Percentiles rank a stretch among this genome's conserved stretches.
Evolutionary conservation across 2,888 invertebrate genomes (phyloP).

Genomic region (Azorinus chamasolen): DNA sequence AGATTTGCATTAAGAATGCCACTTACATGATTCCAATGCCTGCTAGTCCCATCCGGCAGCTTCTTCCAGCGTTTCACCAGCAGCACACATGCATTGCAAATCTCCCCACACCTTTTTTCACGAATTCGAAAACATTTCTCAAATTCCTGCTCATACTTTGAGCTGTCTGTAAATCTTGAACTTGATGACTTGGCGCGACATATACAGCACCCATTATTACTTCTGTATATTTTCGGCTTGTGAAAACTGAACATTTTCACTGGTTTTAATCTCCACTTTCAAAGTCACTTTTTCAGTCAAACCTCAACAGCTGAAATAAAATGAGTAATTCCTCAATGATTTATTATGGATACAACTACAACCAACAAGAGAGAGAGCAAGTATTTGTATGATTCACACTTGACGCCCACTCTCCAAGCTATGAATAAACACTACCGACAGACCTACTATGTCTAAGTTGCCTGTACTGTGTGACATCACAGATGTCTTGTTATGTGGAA

Average conservation of each 20-base stretch:
- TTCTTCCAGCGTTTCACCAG: conserved; percentile 92
- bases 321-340: too few species aligned
- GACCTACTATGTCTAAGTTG: conserved; percentile 35
- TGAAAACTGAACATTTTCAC: conserved; percentile 93
- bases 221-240: conserved; percentile 92
- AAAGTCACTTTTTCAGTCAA: background rate
- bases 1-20: too few species aligned
- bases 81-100: conserved; percentile 95
- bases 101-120: conserved; percentile 92
- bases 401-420: conserved; percentile 55
- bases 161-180: conserved; percentile 94
- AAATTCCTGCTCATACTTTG: conserved; percentile 94
- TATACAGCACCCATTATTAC: conserved; percentile 93
- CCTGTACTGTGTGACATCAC: conserved; percentile 53
- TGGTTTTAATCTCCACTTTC: conserved; percentile 2
- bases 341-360: too few species aligned
- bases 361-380: too few species aligned
- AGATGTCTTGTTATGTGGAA: background rate
- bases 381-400: conserved; percentile 37
- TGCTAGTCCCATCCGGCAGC: conserved; percentile 79
- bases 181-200: conserved; percentile 94
- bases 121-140: conserved; percentile 91
- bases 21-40: conserved; percentile 85
- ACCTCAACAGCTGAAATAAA: too few species aligned
- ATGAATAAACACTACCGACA: conserved; percentile 33